phyloP scores from a whole-genome alignment of 2,888 invertebrate species.

The Andrena camellia region DNA sequence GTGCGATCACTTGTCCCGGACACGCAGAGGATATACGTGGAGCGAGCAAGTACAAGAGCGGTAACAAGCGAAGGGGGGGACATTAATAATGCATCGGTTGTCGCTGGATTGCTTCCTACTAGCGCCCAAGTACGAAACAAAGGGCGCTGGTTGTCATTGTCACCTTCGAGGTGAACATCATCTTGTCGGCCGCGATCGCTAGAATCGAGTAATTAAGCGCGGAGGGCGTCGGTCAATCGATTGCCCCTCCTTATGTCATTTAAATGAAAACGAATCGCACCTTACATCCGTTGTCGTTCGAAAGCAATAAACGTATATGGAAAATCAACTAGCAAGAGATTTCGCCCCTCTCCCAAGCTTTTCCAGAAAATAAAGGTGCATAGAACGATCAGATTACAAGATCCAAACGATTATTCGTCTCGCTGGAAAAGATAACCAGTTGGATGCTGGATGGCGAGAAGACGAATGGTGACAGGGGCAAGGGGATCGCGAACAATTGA shows the following conservation, averaged over 20 bases:
- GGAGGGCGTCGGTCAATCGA: constrained; percentile 42
- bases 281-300: not conserved
- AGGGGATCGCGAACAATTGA: not conserved
- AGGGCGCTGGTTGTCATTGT: constrained; percentile 61
- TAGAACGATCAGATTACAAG: too few species aligned
- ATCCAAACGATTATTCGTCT: too few species aligned
- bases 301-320: not conserved
- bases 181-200: constrained; percentile 48
- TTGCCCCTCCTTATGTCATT: constrained; percentile 31
- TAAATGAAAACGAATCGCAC: constrained; percentile 9
- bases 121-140: constrained; percentile 71
- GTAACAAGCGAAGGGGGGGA: constrained; percentile 74
- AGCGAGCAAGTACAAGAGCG: constrained; percentile 72
- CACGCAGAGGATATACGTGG: constrained; percentile 66
- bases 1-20: constrained; percentile 44
- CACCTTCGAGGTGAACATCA: constrained; percentile 58
- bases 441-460: not conserved
- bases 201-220: constrained; percentile 34
- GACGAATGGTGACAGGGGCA: not conserved
- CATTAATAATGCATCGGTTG: constrained; percentile 82
- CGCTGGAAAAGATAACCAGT: too few species aligned
- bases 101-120: constrained; percentile 76
- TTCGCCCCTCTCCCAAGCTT: not conserved
- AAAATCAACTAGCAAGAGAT: not conserved
- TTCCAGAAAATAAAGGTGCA: not conserved